Conservation (phyloP, 2,888 invertebrate species). For the Merodon equestris region DNA sequence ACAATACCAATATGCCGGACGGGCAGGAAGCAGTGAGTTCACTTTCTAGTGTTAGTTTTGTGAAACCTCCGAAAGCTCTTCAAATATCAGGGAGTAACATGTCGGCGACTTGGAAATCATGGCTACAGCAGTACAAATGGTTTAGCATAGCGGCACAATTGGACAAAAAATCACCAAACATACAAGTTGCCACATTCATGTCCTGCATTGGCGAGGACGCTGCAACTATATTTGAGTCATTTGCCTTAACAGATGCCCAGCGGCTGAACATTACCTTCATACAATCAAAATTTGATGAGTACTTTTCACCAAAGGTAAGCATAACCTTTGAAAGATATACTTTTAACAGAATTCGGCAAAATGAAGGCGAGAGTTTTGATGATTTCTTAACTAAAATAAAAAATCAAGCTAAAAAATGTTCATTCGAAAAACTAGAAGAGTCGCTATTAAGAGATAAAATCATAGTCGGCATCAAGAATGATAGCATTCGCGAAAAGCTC, state of each 20-base stretch:
- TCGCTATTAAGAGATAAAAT: constrained; percentile 19
- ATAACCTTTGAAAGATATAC: constrained; percentile 28
- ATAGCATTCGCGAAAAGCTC: constrained; percentile 31
- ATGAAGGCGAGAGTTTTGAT: constrained; percentile 12
- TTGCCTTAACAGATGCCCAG: constrained; percentile 1
- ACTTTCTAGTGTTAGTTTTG: no score
- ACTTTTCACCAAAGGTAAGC: constrained; percentile 25
- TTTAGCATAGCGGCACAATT: constrained; percentile 21
- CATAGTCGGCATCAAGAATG: constrained; percentile 11
- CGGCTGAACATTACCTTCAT: constrained; percentile 1
- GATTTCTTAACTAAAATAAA: constrained; percentile 31
- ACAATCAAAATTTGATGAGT: constrained; percentile 7
- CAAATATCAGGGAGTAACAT: constrained; percentile 4
- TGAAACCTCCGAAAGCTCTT: no score
- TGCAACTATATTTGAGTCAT: constrained; percentile 19
- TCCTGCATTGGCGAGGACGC: constrained; percentile 22
- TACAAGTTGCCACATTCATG: constrained; percentile 37
- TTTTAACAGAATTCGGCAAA: constrained; percentile 13
- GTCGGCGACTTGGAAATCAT: constrained; percentile 25
- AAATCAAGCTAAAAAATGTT: constrained; percentile 25
- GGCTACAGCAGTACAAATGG: constrained; percentile 27
- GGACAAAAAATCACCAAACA: constrained; percentile 7
- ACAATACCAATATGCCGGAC: no score
- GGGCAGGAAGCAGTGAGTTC: no score
- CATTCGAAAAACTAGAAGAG: constrained; percentile 15